Base-by-base conservation (phyloP, 2,888 invertebrate species). In the Tetranychus truncatus region DNA sequence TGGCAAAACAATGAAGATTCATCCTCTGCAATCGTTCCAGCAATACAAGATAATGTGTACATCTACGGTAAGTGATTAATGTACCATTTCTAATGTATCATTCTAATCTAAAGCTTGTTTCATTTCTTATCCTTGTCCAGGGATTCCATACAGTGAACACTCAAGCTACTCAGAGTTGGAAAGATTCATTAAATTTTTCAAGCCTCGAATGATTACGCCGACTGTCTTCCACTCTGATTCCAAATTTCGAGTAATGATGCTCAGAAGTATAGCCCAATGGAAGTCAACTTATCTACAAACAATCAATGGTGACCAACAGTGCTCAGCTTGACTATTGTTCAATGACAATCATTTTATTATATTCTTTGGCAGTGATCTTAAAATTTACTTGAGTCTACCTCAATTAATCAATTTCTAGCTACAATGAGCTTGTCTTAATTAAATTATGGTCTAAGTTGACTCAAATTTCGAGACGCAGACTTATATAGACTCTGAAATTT, bases 131-230 rank as follows among this genome's bases (percentile, higher is more conserved):
- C 34, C 34, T 21, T 72, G 77, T 79, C 7, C 78, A 84, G 85
- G 84, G 46, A 80, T 85, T n/a, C 85, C 85, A 1, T 85, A 85
- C 79, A 84, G 84, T 77, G 85, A 85, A 78, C 85, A 85, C 80
- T 85, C 85, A 76, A 89, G 89, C 82, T 89, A 87, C 81, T 85
- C 85, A 1, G 91, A 91, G 82, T 81, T 91, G 80, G 85, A 88
- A 77, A 84, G 88, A 4, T 90, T 91, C 82, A 87, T 89, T 11
- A 86, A 87, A 80, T 88, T 86, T 79, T 80, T 89, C 3, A 86
- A 85, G 78, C 89, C 90, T 8, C 84, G 85, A 76, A 85, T 86
- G 79, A 87, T 90, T 0, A 85, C 90, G 24, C 85, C 86, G 5
- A 86, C 86, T 1, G 86, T 86, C 1, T 84, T 85, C 79, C 82